These are phyloP conservation scores for Botia almorhae DNA, from an alignment of 2,797 vertebrate species.

Conservation along the genomic window DNA sequence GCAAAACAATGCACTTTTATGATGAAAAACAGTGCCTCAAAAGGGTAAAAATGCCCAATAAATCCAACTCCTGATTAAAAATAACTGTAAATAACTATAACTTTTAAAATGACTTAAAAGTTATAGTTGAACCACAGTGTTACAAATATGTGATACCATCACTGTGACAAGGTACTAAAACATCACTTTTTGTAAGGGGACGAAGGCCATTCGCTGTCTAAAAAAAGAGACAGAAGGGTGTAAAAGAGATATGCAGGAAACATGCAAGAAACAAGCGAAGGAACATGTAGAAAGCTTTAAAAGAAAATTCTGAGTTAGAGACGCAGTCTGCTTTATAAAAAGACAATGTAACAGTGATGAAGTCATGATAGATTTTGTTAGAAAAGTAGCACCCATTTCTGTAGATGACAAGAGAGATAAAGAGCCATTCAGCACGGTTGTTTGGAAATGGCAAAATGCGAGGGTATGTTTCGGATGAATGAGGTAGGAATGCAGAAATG, in stretches of 20 bases:
- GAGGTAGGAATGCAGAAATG: slow-evolving; percentile 14
- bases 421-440: slow-evolving; percentile 10
- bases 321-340: slow-evolving; percentile 16
- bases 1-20: too few species aligned
- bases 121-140: too few species aligned
- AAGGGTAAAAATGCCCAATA: too few species aligned
- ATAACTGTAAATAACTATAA: too few species aligned
- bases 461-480: slow-evolving; percentile 18
- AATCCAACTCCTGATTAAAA: too few species aligned
- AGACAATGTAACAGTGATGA: slow-evolving; percentile 42
- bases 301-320: slow-evolving; percentile 19
- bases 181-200: not conserved
- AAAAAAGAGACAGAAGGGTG: too few species aligned
- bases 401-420: slow-evolving; percentile 53
- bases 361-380: slow-evolving; percentile 52
- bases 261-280: too few species aligned
- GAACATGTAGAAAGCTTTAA: not conserved
- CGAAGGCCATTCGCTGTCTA: not conserved
- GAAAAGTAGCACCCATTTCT: slow-evolving; percentile 52
- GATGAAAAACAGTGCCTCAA: too few species aligned
- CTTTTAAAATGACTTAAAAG: too few species aligned
- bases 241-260: too few species aligned
- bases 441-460: slow-evolving; percentile 17
- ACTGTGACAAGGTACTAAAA: not conserved
- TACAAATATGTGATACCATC: not conserved